Conservation (phyloP, 2,888 invertebrate species). For the Eupithecia centaureata region DNA sequence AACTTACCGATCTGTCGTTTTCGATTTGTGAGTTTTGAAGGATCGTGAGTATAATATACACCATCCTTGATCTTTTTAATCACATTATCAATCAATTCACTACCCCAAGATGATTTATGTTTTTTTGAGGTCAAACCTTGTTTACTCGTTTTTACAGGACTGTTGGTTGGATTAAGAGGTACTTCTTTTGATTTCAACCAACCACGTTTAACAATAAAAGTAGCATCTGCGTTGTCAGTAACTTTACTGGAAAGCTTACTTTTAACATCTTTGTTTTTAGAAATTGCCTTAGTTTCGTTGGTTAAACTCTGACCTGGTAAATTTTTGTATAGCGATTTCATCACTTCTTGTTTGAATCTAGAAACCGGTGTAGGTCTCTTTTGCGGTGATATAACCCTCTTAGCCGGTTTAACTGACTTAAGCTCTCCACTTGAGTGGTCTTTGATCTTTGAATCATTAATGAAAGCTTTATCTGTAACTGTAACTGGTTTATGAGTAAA, state of each 20-base stretch:
- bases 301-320: conserved; percentile 40
- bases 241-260: conserved; percentile 14
- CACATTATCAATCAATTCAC: conserved; percentile 73
- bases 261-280: conserved; percentile 27
- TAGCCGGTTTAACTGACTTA: conserved; percentile 46
- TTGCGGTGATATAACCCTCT: background rate
- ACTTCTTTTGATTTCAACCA: conserved; percentile 10
- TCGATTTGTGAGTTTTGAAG: conserved; percentile 33
- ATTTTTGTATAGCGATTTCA: conserved; percentile 64
- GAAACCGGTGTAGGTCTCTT: conserved; percentile 50
- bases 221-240: conserved; percentile 36
- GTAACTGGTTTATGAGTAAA: conserved; percentile 15
- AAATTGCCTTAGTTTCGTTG: conserved; percentile 29
- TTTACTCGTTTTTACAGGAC: conserved; percentile 16
- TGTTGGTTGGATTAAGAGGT: conserved; percentile 10
- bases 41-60: conserved; percentile 64
- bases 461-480: conserved; percentile 18
- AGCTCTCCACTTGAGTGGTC: conserved; percentile 33
- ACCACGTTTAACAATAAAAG: conserved; percentile 35
- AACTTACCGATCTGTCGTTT: conserved; percentile 40
- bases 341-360: conserved; percentile 64
- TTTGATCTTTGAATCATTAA: conserved; percentile 17
- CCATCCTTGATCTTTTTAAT: conserved; percentile 69
- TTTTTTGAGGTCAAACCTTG: conserved; percentile 29
- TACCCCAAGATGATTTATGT: conserved; percentile 66